Percentiles rank a stretch among this genome's conserved stretches.
These are phyloP conservation scores for Premnoplex brunnescens DNA, from an alignment of 2,797 vertebrate species.

Conservation along the genomic window DNA sequence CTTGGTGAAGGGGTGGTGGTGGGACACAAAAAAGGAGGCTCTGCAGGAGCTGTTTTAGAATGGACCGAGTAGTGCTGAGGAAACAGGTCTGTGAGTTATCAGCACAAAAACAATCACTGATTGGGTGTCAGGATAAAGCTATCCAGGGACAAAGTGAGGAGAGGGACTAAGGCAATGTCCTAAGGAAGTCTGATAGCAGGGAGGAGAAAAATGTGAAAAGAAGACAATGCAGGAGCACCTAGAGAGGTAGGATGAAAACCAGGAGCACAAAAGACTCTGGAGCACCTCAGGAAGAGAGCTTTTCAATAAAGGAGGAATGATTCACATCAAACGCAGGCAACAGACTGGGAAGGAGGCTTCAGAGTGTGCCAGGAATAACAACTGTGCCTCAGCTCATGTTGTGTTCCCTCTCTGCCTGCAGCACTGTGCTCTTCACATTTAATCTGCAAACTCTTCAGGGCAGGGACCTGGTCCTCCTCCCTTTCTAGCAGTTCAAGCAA, in stretches of 20 bases:
- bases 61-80: not conserved
- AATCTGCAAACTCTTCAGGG: constrained; percentile 15
- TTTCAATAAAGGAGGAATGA: constrained; percentile 26
- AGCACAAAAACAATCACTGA: not conserved
- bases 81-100: not conserved
- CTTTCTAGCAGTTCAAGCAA: not conserved
- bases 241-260: constrained; percentile 11
- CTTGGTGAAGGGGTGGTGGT: not conserved
- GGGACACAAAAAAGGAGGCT: not conserved
- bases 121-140: not conserved
- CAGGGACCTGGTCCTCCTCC: not conserved
- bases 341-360: constrained; percentile 34
- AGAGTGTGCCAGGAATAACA: constrained; percentile 48
- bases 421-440: not conserved
- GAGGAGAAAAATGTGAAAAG: not conserved
- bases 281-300: not conserved
- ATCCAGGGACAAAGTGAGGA: not conserved
- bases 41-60: not conserved
- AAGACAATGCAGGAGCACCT: not conserved
- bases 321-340: constrained; percentile 41
- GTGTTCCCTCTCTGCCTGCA: not conserved
- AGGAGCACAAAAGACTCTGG: not conserved
- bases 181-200: not conserved
- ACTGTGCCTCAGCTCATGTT: not conserved
- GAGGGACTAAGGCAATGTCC: not conserved